Percentiles rank a stretch among this genome's conserved stretches.
Evolutionary conservation across 2,113 vertebrate genomes (phyloP).

Genomic region (Mormyrus lacerda): DNA sequence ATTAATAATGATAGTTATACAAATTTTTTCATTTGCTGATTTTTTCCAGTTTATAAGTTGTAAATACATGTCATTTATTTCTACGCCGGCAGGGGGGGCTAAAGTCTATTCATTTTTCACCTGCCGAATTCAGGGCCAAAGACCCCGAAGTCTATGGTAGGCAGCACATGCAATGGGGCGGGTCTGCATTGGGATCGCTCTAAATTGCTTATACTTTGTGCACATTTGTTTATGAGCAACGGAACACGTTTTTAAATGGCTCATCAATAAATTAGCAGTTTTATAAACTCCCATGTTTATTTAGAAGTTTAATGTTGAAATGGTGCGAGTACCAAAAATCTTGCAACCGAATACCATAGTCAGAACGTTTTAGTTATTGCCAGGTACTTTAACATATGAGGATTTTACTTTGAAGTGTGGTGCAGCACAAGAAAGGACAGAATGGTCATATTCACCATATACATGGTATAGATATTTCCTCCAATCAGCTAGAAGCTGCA

Average conservation of each 20-base stretch:
- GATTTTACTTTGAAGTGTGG: neutral
- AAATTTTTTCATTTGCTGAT: neutral
- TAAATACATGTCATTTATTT: neutral
- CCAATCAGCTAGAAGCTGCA: neutral
- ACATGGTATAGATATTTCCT: neutral
- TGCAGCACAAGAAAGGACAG: neutral
- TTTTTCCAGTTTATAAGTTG: neutral
- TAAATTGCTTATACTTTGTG: neutral
- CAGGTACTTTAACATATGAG: neutral
- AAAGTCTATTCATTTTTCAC: neutral
- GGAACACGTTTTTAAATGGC: neutral
- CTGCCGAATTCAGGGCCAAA: neutral
- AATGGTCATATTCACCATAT: neutral
- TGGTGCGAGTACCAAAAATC: neutral
- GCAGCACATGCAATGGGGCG: neutral
- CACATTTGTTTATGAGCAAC: neutral
- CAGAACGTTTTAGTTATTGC: neutral
- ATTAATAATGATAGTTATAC: neutral
- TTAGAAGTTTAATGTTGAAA: neutral
- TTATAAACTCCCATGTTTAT: neutral
- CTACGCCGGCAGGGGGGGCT: neutral
- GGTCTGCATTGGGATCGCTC: neutral
- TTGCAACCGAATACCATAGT: neutral
- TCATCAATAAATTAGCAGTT: neutral
- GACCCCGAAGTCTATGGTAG: neutral